Conservation (phyloP, 2,888 invertebrate species). For the Leucania comma region DNA sequence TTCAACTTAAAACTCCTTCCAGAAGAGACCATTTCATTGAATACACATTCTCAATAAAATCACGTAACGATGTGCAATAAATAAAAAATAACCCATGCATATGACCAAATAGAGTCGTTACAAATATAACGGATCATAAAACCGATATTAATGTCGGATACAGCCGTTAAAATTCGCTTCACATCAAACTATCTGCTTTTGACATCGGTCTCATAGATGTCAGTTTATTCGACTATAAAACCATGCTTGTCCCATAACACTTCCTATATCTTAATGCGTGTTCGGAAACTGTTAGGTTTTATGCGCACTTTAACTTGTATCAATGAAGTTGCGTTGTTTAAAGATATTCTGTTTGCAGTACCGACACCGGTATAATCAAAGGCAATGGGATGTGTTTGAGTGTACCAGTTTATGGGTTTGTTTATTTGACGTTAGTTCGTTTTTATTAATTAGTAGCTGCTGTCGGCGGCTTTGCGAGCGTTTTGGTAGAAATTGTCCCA, state of each 20-base stretch:
- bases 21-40: slow-evolving; percentile 5
- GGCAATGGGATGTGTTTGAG: neutral
- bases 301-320: slow-evolving; percentile 68
- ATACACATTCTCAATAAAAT: slow-evolving; percentile 47
- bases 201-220: slow-evolving; percentile 75
- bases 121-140: slow-evolving; percentile 68
- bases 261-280: slow-evolving; percentile 77
- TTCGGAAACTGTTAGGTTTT: slow-evolving; percentile 80
- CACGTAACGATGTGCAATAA: slow-evolving; percentile 32
- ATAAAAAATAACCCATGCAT: slow-evolving; percentile 49
- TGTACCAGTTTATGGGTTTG: neutral
- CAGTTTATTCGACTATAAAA: slow-evolving; percentile 84
- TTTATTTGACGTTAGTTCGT: slow-evolving; percentile 6
- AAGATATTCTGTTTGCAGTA: slow-evolving; percentile 9
- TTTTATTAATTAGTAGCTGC: too few relatives aligned
- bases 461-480: too few relatives aligned
- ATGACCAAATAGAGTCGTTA: slow-evolving; percentile 46
- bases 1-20: neutral
- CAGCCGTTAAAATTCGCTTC: slow-evolving; percentile 67
- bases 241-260: slow-evolving; percentile 79
- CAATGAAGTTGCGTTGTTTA: slow-evolving; percentile 56
- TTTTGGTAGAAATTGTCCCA: too few relatives aligned
- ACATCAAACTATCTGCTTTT: slow-evolving; percentile 69
- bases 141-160: slow-evolving; percentile 55
- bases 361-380: neutral